These are phyloP conservation scores for Serranus cabrilla DNA, from an alignment of 2,797 vertebrate genomes.

Conservation along the genomic window DNA sequence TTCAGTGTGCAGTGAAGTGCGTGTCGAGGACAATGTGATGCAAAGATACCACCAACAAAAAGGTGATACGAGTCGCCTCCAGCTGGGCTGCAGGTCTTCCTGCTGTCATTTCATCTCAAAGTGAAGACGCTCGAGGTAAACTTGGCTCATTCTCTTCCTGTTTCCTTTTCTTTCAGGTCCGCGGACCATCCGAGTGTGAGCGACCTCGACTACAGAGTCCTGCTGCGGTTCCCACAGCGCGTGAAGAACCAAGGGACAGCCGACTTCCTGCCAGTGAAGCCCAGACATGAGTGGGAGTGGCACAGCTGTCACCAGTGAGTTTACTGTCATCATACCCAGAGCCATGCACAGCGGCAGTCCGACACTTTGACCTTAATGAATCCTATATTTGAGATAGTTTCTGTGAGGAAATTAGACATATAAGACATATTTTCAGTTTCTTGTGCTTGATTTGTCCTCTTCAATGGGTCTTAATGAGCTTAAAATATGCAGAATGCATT, in stretches of 20 bases:
- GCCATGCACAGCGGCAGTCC: neutral
- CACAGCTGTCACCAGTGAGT: slow-evolving; percentile 91
- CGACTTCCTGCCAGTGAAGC: slow-evolving; percentile 89
- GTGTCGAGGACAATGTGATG: neutral
- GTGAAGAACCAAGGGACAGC: slow-evolving; percentile 90
- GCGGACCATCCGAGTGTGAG: slow-evolving; percentile 81
- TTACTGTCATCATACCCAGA: neutral
- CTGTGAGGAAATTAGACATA: neutral
- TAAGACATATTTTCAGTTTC: neutral
- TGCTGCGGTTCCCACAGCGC: slow-evolving; percentile 89
- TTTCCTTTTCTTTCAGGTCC: slow-evolving; percentile 74
- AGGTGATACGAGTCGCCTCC: neutral
- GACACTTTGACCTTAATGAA: neutral
- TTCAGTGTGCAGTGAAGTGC: slow-evolving; percentile 18
- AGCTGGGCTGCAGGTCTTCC: slow-evolving; percentile 3
- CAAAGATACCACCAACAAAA: slow-evolving; percentile 21
- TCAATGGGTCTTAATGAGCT: neutral
- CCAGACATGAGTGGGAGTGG: slow-evolving; percentile 90
- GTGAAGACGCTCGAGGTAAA: neutral
- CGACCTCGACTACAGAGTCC: slow-evolving; percentile 85
- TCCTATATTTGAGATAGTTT: neutral
- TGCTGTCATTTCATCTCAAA: neutral
- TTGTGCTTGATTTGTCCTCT: neutral
- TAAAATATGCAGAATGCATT: neutral
- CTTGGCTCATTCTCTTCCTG: neutral